Evolutionary conservation across 2,797 vertebrate genomes (phyloP), one percentile per base, ranked within the genome.

Genomic region (Hoplostethus atlanticus): DNA sequence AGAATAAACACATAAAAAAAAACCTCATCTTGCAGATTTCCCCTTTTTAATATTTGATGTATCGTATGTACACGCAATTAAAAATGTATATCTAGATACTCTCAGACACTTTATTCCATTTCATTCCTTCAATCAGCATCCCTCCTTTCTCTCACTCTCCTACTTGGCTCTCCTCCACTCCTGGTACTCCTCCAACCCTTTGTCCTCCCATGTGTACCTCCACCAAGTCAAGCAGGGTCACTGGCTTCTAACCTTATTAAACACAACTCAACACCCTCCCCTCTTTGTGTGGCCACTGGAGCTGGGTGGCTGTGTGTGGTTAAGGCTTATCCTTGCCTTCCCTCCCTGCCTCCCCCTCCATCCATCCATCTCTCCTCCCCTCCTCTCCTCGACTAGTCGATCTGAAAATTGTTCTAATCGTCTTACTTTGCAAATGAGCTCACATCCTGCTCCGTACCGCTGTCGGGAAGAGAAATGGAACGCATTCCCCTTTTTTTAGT

Each of bases 381-480:
- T 80, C 81, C 17, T 7, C 34, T 55, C 34, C 34, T 80, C 81
- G 85, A 86, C 85, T 4, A n/a, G 10, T 42, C 77, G 79, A 89
- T 76, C 84, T 47, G 47, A 71, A 51, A 55, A 52, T 21, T 64
- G 71, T 74, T 73, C 46, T 44, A 15, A 58, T 31, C 50, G 48
- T 60, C 30, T 58, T 4, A 60, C 57, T 58, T 61, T 64, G 64
- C 80, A 47, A 63, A 73, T 40, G 28, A 74, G 60, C 50, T 78
- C 64, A 62, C 25, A 17, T 57, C n/a, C 25, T 40, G 53, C 55
- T 46, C 11, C 40, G 11, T 53, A 65, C 57, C 46, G 17, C 54
- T 65, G 50, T 58, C 58, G 48, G 42, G 10, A 9, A 34, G 57
- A 62, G 61, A 61, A 68, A 72, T 12, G 7, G 4, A 69, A 76